phyloP scores from a whole-genome alignment of 2,797 vertebrate genomes.

The Fistularia tabacaria region DNA sequence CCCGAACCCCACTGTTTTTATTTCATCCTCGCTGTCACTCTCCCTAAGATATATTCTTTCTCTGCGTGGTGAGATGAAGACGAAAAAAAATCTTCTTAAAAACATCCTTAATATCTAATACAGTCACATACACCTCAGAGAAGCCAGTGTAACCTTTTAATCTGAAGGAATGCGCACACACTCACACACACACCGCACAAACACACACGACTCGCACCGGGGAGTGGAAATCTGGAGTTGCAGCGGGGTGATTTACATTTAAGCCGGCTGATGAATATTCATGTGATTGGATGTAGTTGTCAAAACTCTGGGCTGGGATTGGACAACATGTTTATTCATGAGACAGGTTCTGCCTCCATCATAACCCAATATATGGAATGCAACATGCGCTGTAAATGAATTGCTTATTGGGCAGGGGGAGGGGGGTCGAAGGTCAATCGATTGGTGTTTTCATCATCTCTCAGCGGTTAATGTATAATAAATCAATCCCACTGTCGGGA shows the following conservation, averaged over 20 bases:
- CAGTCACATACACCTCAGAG: slow-evolving; percentile 29
- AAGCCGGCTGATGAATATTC: slow-evolving; percentile 64
- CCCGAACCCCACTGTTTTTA: neutral
- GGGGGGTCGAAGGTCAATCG: slow-evolving; percentile 14
- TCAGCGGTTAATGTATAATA: slow-evolving; percentile 19
- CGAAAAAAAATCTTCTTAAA: slow-evolving; percentile 8
- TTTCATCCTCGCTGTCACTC: neutral
- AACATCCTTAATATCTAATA: slow-evolving; percentile 27
- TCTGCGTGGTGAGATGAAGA: slow-evolving; percentile 33
- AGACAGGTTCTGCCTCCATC: slow-evolving; percentile 33
- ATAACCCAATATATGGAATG: slow-evolving; percentile 27
- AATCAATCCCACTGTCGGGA: slow-evolving; percentile 6
- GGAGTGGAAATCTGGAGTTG: slow-evolving; percentile 46
- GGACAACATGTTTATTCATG: slow-evolving; percentile 61
- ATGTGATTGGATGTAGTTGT: slow-evolving; percentile 60
- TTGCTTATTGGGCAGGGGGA: slow-evolving; percentile 7
- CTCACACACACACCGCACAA: neutral
- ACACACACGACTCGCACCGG: slow-evolving; percentile 21
- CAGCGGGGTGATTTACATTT: slow-evolving; percentile 60
- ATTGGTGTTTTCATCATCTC: slow-evolving; percentile 25
- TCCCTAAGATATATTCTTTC: neutral
- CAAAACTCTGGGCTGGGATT: slow-evolving; percentile 45
- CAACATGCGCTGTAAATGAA: slow-evolving; percentile 13
- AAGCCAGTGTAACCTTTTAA: slow-evolving; percentile 52
- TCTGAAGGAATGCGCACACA: slow-evolving; percentile 40